Percentiles rank a stretch among this genome's conserved stretches.
Evolutionary conservation across 1,140 invertebrate species (phyloP).

Genomic region (Anastrepha obliqua): DNA sequence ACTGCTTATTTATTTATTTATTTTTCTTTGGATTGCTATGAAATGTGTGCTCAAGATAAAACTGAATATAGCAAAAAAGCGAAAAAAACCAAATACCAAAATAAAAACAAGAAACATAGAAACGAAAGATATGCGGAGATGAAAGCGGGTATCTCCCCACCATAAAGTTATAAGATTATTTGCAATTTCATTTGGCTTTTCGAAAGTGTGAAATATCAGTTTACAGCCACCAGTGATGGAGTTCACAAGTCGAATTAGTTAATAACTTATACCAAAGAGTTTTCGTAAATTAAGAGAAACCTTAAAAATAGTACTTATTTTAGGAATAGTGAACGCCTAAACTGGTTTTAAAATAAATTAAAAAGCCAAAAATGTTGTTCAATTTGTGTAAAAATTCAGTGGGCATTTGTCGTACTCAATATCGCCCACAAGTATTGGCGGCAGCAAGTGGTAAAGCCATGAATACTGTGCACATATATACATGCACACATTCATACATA

Average conservation of each 20-base stretch:
- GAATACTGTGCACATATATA: neutral
- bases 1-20: neutral
- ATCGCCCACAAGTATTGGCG: constrained; percentile 64
- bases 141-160: no score
- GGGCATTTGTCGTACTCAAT: constrained; percentile 63
- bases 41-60: constrained; percentile 27
- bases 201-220: neutral
- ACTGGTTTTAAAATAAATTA: neutral
- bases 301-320: neutral
- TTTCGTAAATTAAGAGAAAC: constrained; percentile 24
- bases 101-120: neutral
- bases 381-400: constrained; percentile 60
- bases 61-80: neutral
- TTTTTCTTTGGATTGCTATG: neutral
- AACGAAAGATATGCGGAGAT: neutral
- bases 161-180: neutral
- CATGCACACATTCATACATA: no score
- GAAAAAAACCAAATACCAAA: neutral
- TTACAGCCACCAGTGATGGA: constrained; percentile 38
- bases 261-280: neutral
- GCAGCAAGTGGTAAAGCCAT: constrained; percentile 68
- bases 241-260: constrained; percentile 8
- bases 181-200: constrained; percentile 19
- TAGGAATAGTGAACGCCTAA: neutral
- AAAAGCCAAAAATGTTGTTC: constrained; percentile 61